Base-by-base conservation (phyloP, 35 echinoderm and acorn worm genomes). In the Heliocidaris erythrogramma region DNA sequence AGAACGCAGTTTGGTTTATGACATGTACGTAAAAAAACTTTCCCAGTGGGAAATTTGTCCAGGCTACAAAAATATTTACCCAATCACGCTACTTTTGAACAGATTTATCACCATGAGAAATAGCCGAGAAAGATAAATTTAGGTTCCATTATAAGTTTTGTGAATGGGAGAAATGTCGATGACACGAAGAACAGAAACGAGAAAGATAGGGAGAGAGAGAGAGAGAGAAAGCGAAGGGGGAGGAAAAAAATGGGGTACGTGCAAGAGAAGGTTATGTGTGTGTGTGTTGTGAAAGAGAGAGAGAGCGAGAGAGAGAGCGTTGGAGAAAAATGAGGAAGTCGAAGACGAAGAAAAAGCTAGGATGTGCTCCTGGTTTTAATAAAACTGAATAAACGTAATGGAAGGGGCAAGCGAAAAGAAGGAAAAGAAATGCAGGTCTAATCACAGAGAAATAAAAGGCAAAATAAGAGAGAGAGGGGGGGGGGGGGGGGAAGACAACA, bases 31-130 rank as follows among this genome's bases (percentile, higher is more conserved):
- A 7, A n/a, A 4, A 69, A 78, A 78, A 17, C 27, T 27, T 78
- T 78, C 27, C 65, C 65, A 78, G 65, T 2, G 65, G 65, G 65
- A 78, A 78, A 78, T 78, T 78, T 78, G 65, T 78, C 27, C 65
- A 27, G 27, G 65, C 65, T 27, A 78, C 65, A 24, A 78, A 78
- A 78, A 78, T 78, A 78, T 78, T 78, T 78, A 78, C 27, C 65
- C 65, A 78, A 78, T 78, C 65, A 27, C 65, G 65, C 65, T n/a
- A 78, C 65, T 78, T 78, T 78, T 27, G 65, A 78, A 78, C 65
- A 78, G 65, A 78, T 78, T 78, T 78, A 78, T 78, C 65, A 78
- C 65, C 65, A 78, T 78, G 65, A 78, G 65, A 78, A 78, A 78
- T 21, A 78, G 18, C 17, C 14, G 61, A 21, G 61, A 27, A 24